These are phyloP conservation scores for Atherix ibis DNA, from an alignment of 2,888 invertebrate genomes.

Conservation along the genomic window DNA sequence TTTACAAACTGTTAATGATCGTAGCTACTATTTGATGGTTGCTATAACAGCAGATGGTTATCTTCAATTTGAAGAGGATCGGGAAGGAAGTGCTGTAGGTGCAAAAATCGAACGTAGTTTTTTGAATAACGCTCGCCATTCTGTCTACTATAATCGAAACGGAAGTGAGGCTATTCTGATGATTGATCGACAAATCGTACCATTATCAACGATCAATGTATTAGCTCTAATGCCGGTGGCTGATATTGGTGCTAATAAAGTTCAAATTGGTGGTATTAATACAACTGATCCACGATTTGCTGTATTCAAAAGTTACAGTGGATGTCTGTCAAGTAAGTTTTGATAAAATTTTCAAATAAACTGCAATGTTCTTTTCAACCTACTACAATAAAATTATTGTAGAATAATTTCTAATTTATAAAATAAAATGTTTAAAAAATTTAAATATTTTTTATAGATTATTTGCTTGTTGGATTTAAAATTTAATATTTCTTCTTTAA, in stretches of 20 bases:
- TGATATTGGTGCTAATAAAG: conserved; percentile 58
- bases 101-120: conserved; percentile 66
- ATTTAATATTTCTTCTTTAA: conserved; percentile 28
- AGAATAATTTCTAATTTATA: too few species aligned
- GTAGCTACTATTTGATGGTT: conserved; percentile 69
- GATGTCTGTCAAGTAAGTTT: conserved; percentile 73
- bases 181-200: conserved; percentile 62
- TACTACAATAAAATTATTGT: too few species aligned
- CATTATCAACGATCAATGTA: conserved; percentile 49
- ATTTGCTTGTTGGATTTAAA: neutral
- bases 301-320: conserved; percentile 73
- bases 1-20: conserved; percentile 67
- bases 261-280: conserved; percentile 74
- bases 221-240: conserved; percentile 52
- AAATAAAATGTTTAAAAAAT: too few species aligned
- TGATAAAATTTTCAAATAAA: too few species aligned
- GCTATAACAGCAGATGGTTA: conserved; percentile 71
- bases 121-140: conserved; percentile 61
- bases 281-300: conserved; percentile 68
- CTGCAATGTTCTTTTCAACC: too few species aligned
- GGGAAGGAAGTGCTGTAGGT: conserved; percentile 53
- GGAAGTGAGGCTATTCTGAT: conserved; percentile 53
- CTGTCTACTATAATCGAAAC: conserved; percentile 52
- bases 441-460: conserved; percentile 7
- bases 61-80: conserved; percentile 71